A percentile compares a stretch with the other conserved stretches of the same genome.
Evolutionary conservation across 2,888 invertebrate genomes (phyloP).

Genomic region (Rapana venosa): DNA sequence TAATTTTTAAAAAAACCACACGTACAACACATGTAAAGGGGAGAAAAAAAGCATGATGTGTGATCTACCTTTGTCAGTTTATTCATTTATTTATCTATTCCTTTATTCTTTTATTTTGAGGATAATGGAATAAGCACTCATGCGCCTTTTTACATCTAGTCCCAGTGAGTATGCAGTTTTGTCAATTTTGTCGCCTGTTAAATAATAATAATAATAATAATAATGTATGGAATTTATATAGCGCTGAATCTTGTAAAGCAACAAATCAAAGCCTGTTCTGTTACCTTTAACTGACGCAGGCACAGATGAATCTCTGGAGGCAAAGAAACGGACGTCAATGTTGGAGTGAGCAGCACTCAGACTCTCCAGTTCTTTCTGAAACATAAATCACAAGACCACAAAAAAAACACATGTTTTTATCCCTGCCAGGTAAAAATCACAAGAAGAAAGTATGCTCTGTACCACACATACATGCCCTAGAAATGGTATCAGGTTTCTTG

Average conservation of each 20-base stretch:
- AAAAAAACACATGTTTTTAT: neutral
- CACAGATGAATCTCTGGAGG: neutral
- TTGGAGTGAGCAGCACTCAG: conserved; percentile 8
- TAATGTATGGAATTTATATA: no score
- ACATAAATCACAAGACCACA: neutral
- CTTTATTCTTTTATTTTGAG: no score
- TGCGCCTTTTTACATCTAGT: no score
- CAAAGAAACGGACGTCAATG: conserved; percentile 6
- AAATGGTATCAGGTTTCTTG: no score
- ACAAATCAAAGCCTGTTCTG: no score
- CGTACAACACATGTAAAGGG: neutral
- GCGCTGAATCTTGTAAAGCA: no score
- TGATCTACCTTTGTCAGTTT: neutral
- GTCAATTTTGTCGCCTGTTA: neutral
- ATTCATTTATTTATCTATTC: no score
- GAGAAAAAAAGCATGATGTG: neutral
- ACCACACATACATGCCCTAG: neutral
- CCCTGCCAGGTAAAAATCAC: neutral
- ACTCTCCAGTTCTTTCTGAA: conserved; percentile 17
- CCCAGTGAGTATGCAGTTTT: no score
- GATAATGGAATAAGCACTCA: no score
- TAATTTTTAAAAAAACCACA: no score
- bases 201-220: neutral
- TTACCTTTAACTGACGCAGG: conserved; percentile 14
- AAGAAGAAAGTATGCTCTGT: neutral